These are phyloP conservation scores for Caenorhabditis briggsae DNA, from an alignment of 1,140 invertebrate species.

Conservation along the genomic window DNA sequence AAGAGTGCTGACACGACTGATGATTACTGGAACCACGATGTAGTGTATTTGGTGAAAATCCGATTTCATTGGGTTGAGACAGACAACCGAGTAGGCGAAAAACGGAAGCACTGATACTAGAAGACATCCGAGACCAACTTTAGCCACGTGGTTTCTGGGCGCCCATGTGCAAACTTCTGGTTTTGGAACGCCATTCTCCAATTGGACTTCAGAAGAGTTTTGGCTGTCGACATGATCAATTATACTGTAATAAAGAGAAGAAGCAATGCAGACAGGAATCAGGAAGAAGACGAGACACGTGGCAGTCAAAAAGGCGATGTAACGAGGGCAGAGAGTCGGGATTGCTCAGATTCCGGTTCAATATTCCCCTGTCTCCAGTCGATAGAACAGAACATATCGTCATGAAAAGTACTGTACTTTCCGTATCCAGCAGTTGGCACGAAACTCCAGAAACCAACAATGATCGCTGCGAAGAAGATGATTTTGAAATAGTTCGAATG, in stretches of 20 bases:
- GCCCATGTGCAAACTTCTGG: constrained; percentile 60
- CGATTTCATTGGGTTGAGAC: constrained; percentile 63
- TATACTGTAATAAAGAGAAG: constrained; percentile 63
- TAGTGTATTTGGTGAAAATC: constrained; percentile 56
- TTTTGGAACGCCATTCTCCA: constrained; percentile 29
- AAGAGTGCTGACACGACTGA: constrained; percentile 47
- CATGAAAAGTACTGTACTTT: constrained; percentile 53
- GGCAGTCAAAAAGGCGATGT: constrained; percentile 63
- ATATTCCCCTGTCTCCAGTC: constrained; percentile 64
- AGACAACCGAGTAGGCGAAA: constrained; percentile 61
- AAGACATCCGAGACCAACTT: constrained; percentile 62
- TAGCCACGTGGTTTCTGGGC: constrained; percentile 60
- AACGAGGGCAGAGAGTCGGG: constrained; percentile 36
- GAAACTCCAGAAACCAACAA: constrained; percentile 56
- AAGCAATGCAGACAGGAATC: constrained; percentile 64
- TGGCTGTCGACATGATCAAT: constrained; percentile 62
- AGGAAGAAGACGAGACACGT: constrained; percentile 64
- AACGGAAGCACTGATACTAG: constrained; percentile 56
- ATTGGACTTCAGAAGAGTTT: constrained; percentile 8
- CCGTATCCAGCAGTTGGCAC: constrained; percentile 61
- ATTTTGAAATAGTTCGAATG: constrained; percentile 60
- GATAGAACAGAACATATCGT: constrained; percentile 61
- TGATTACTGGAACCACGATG: constrained; percentile 53
- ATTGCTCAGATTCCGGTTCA: constrained; percentile 53
- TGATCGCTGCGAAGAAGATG: constrained; percentile 21